Percentiles rank a stretch among this genome's conserved stretches.
Evolutionary conservation across 1,140 invertebrate genomes (phyloP).

Genomic region (Leptestheria dahalacensis): DNA sequence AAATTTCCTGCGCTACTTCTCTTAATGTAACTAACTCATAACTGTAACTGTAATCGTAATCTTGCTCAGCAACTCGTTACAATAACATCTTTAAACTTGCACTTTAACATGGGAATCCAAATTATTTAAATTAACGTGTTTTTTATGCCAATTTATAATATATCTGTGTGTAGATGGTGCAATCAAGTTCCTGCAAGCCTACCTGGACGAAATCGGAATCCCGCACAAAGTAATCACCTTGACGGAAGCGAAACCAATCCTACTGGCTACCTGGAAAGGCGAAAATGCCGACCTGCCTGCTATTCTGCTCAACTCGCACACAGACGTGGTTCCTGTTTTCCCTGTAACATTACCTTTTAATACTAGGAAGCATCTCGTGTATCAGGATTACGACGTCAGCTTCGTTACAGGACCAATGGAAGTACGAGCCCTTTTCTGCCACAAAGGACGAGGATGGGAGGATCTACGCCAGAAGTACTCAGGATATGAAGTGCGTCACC

Average conservation of each 20-base stretch:
- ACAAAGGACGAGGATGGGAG: constrained; percentile 58
- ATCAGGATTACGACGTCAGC: not conserved
- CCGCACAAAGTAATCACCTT: constrained; percentile 38
- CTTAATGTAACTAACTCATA: too few relatives aligned
- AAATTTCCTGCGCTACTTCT: not conserved
- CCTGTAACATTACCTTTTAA: constrained; percentile 37
- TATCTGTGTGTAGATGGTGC: constrained; percentile 42
- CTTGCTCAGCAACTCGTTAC: not conserved
- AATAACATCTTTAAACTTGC: not conserved
- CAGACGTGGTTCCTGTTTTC: constrained; percentile 87
- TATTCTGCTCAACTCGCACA: constrained; percentile 79
- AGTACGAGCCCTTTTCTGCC: constrained; percentile 59
- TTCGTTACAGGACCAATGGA: constrained; percentile 53
- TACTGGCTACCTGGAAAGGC: constrained; percentile 69
- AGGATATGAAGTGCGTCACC: constrained; percentile 72
- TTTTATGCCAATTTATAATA: too few relatives aligned
- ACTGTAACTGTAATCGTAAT: not conserved
- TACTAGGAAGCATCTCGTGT: not conserved
- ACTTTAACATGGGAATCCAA: not conserved
- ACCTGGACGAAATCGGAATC: constrained; percentile 49
- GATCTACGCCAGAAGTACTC: constrained; percentile 65
- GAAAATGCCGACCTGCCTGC: constrained; percentile 47
- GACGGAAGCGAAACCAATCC: constrained; percentile 49
- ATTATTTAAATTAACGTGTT: not conserved
- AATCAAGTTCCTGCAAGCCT: constrained; percentile 48